Conservation (phyloP, 2,113 vertebrate species). For the Pampusana beccarii region DNA sequence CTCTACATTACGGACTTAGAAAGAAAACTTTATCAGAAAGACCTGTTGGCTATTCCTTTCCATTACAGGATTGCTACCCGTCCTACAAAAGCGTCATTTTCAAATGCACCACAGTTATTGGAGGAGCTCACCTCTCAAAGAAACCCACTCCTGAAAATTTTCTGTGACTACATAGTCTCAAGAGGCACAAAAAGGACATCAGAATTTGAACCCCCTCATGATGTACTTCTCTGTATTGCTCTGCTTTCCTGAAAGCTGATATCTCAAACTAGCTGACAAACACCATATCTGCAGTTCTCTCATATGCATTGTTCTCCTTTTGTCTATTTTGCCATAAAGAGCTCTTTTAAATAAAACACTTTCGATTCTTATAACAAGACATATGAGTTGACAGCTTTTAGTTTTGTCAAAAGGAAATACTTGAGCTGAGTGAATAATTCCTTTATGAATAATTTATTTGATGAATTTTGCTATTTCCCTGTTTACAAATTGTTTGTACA, state of each 20-base stretch:
- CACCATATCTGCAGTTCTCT: background rate
- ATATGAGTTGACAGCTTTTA: background rate
- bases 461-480: conserved; percentile 24
- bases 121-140: background rate
- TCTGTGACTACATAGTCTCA: background rate
- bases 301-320: background rate
- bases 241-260: background rate
- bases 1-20: background rate
- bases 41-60: background rate
- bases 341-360: background rate
- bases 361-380: background rate
- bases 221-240: background rate
- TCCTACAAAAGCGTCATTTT: background rate
- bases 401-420: conserved; percentile 19
- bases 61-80: background rate
- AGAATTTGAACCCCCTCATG: background rate
- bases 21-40: background rate
- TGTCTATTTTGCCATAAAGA: background rate
- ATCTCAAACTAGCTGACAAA: background rate
- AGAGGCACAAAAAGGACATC: background rate
- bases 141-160: background rate
- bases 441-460: conserved; percentile 45
- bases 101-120: background rate
- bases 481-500: conserved; percentile 22
- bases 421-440: conserved; percentile 25